Percentiles rank a stretch among this genome's conserved stretches.
phyloP scores from a whole-genome alignment of 30 jellyfish, hydroid and myxozoan genomes.

The Nemopilema nomurai region DNA sequence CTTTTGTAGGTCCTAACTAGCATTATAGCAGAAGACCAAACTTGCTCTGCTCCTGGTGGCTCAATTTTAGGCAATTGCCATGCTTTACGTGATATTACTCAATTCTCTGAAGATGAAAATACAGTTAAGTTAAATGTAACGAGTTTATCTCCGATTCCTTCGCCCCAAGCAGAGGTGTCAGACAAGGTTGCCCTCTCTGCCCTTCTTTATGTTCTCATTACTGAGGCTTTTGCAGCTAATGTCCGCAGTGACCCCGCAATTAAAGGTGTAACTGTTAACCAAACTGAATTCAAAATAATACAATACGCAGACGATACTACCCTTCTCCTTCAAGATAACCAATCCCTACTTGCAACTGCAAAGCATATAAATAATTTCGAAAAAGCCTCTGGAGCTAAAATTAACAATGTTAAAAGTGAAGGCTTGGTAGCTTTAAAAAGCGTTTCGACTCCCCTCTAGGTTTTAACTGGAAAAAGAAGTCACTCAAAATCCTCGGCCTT shows the following conservation, averaged over 20 bases:
- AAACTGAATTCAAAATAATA: constrained; percentile 3
- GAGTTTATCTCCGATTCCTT: background rate
- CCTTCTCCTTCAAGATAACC: constrained; percentile 9
- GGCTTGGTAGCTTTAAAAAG: background rate
- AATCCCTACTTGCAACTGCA: background rate
- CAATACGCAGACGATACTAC: constrained; percentile 17
- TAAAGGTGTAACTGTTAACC: background rate
- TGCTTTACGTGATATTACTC: constrained; percentile 26
- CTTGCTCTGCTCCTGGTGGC: constrained; percentile 66
- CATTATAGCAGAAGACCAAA: constrained; percentile 33
- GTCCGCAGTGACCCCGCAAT: background rate
- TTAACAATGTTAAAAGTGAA: constrained; percentile 1
- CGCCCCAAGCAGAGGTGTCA: background rate
- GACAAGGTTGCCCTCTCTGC: constrained; percentile 36
- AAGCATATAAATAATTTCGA: background rate
- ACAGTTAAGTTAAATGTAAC: background rate
- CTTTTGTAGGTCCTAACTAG: background rate
- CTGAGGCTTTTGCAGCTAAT: background rate
- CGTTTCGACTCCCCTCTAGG: background rate
- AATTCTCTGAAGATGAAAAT: constrained; percentile 8
- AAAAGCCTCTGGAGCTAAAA: constrained; percentile 21
- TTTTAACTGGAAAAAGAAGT: background rate
- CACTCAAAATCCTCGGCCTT: background rate
- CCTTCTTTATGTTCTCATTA: constrained; percentile 2
- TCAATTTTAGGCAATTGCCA: constrained; percentile 32